Conservation (phyloP, 1,140 invertebrate species). For the Trachymyrmex cornetzi region DNA sequence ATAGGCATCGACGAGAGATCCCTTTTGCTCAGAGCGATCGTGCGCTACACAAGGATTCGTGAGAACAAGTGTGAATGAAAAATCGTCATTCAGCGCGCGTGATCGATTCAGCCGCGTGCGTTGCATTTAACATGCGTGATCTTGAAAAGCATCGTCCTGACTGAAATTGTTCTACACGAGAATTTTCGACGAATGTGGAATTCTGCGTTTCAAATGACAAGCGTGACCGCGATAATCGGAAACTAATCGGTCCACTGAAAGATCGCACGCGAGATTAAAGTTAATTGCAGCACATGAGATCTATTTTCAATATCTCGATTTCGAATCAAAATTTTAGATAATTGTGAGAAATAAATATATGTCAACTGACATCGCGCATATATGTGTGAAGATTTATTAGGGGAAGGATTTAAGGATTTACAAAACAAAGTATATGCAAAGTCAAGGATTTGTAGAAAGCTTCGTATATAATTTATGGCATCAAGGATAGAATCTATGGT, state of each 20-base stretch:
- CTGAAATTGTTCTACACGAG: slow-evolving; percentile 47
- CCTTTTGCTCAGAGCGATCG: slow-evolving; percentile 9
- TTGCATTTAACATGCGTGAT: slow-evolving; percentile 74
- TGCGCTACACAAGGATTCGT: slow-evolving; percentile 56
- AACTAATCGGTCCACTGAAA: background rate
- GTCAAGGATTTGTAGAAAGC: background rate
- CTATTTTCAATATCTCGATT: background rate
- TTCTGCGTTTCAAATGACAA: slow-evolving; percentile 19
- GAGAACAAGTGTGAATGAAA: slow-evolving; percentile 74
- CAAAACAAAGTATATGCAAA: slow-evolving; percentile 14
- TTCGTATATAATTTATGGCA: slow-evolving; percentile 23
- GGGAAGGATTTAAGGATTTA: background rate
- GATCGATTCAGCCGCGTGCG: slow-evolving; percentile 54
- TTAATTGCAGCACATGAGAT: background rate
- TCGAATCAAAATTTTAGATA: background rate
- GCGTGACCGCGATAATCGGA: background rate
- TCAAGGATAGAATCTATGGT: background rate
- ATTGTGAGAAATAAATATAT: background rate
- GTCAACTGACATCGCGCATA: background rate
- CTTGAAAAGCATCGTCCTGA: slow-evolving; percentile 49
- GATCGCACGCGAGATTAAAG: background rate
- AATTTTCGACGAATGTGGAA: slow-evolving; percentile 52
- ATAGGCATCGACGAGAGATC: slow-evolving; percentile 24
- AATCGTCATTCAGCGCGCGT: slow-evolving; percentile 73
- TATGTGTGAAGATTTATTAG: background rate